phyloP scores from a whole-genome alignment of 2,888 invertebrate genomes.

The Acanthococcus lagerstroemiae region DNA sequence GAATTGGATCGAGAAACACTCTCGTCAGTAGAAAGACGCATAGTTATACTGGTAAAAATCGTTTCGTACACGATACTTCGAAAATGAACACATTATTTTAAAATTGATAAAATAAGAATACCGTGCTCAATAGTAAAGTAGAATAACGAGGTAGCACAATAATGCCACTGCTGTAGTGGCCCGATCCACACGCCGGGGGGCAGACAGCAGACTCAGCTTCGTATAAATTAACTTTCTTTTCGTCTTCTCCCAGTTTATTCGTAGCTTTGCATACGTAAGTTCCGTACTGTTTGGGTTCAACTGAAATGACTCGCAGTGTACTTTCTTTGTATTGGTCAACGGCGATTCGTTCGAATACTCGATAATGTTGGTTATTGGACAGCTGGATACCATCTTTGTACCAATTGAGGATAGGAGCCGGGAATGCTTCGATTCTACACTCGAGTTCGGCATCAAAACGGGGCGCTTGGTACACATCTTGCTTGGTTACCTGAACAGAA shows the following conservation, averaged over 20 bases:
- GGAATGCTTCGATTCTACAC: conserved; percentile 87
- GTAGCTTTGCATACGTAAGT: conserved; percentile 73
- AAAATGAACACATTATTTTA: too few species aligned
- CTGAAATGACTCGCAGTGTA: conserved; percentile 72
- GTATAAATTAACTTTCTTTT: conserved; percentile 66
- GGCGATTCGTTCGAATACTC: conserved; percentile 77
- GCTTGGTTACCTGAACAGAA: conserved; percentile 69
- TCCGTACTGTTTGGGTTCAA: conserved; percentile 80
- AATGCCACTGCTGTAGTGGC: not conserved
- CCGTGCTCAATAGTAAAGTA: not conserved
- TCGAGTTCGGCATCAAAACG: conserved; percentile 89
- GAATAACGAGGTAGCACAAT: not conserved
- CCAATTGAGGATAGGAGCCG: conserved; percentile 84
- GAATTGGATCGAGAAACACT: too few species aligned
- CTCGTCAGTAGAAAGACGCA: too few species aligned
- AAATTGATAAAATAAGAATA: too few species aligned
- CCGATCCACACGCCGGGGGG: conserved; percentile 66
- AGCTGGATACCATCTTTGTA: conserved; percentile 68
- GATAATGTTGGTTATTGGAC: conserved; percentile 81
- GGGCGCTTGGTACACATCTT: conserved; percentile 70
- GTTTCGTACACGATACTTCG: too few species aligned
- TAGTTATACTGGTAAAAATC: too few species aligned
- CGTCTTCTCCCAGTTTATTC: conserved; percentile 70
- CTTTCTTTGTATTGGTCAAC: conserved; percentile 86
- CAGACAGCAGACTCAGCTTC: conserved; percentile 86